These are phyloP conservation scores for Ranitomeya imitator DNA, from an alignment of 2,113 vertebrate species.

Conservation along the genomic window DNA sequence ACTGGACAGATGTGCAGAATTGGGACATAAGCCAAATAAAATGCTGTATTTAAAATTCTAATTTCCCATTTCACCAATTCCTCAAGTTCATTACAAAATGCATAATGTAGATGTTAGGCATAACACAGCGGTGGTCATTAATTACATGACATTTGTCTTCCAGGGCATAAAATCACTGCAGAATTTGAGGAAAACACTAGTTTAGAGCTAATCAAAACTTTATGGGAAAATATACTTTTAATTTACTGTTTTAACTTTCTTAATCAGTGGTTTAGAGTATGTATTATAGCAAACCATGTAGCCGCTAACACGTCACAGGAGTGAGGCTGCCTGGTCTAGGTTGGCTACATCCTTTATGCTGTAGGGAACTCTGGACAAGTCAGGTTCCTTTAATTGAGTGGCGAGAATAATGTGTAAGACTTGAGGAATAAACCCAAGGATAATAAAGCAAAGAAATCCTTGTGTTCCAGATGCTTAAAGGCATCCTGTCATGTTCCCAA, in stretches of 20 bases:
- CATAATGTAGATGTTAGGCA: conserved; percentile 13
- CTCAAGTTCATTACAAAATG: conserved; percentile 27
- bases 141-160: conserved; percentile 16
- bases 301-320: neutral
- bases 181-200: neutral
- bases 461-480: too few relatives aligned
- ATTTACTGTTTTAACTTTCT: neutral
- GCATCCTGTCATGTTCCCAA: too few relatives aligned
- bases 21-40: conserved; percentile 37
- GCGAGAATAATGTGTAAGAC: too few relatives aligned
- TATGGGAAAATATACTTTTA: neutral
- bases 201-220: neutral
- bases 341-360: too few relatives aligned
- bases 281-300: neutral
- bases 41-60: conserved; percentile 50
- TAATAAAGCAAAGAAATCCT: too few relatives aligned
- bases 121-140: conserved; percentile 9
- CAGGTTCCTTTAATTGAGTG: too few relatives aligned
- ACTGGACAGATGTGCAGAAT: conserved; percentile 50
- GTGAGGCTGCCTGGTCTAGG: too few relatives aligned
- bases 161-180: neutral
- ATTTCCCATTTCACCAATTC: conserved; percentile 45
- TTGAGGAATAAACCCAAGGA: too few relatives aligned
- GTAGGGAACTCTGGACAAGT: too few relatives aligned
- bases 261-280: neutral